Evolutionary conservation across 1,140 invertebrate genomes (phyloP).

Genomic region (Leptopilina boulardi): DNA sequence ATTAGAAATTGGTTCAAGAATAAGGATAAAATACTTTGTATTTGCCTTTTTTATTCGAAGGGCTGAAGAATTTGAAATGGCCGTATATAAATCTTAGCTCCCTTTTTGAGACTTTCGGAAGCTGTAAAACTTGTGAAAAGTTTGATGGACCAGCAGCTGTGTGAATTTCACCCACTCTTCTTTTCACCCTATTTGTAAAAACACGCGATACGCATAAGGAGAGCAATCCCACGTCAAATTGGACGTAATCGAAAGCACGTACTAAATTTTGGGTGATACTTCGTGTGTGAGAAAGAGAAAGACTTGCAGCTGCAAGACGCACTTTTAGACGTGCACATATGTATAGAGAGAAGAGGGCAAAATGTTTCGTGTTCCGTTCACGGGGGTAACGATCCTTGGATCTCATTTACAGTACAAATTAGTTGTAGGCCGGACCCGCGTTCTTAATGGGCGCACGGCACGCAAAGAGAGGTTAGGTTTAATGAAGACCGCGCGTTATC

Average conservation of each 20-base stretch:
- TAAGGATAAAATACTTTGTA: no score
- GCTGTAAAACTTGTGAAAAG: slow-evolving; percentile 1
- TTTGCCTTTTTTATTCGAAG: no score
- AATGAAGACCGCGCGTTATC: slow-evolving; percentile 73
- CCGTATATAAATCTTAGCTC: neutral
- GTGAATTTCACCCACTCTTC: slow-evolving; percentile 19
- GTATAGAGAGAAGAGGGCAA: neutral
- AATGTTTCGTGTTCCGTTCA: slow-evolving; percentile 2
- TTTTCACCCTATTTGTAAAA: neutral
- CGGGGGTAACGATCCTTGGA: slow-evolving; percentile 62
- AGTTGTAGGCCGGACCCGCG: slow-evolving; percentile 68
- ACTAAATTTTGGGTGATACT: slow-evolving; percentile 21
- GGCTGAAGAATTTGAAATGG: no score
- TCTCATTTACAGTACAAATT: slow-evolving; percentile 75
- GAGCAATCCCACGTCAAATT: slow-evolving; percentile 46
- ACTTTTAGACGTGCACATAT: neutral
- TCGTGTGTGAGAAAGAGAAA: slow-evolving; percentile 4
- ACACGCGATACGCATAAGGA: slow-evolving; percentile 43
- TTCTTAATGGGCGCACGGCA: slow-evolving; percentile 68
- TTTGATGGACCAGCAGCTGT: neutral
- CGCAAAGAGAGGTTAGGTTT: slow-evolving; percentile 71
- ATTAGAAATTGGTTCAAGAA: no score
- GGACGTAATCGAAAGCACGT: slow-evolving; percentile 44
- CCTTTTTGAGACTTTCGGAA: neutral
- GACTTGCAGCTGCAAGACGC: neutral